Base-by-base conservation (phyloP, 2,797 vertebrate species). In the Glossophaga mutica region DNA sequence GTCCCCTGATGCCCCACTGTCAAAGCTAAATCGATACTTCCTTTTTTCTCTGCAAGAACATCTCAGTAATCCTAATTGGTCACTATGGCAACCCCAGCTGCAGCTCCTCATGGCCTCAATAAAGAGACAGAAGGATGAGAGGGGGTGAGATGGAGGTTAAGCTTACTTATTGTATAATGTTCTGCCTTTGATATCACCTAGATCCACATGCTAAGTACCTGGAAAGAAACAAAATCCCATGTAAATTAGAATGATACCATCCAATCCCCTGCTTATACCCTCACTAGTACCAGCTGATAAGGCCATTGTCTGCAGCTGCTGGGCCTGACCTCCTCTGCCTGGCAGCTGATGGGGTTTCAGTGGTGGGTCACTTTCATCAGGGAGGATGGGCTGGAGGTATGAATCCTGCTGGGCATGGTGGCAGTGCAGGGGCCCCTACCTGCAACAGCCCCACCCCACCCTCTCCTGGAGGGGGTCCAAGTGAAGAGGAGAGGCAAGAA, bases 11-110 rank as follows among this genome's bases (percentile, higher is more conserved):
- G 70, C 77, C 96, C 96, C 92, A 79, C 97, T 97, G 94, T 93
- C 93, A 96, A 82, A 92, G 87, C 90, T 95, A 97, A 96, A 97
- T 97, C 96, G 86, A 97, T 94, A 96, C 90, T 97, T 95, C 65
- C 95, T 96, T 97, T 97, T 97, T 96, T 95, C 96, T 97, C 97
- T 78, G 95, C 95, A 93, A 96, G 96, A 98, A 95, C 95, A 96
- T 96, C 95, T 97, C 98, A 78, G 94, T 98, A 97, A 97, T 97
- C 97, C 98, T 97, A 97, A 97, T 96, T 97, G 97, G 97, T 98
- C 97, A 96, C 98, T 97, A 98, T 97, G 95, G 98, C 98, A 97
- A 98, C 97, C 97, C 95, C 96, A 93, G 96, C 97, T 97, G 95
- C 87, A 92, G 97, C 93, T 87, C 77, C 96, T 96, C 50, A 0